Evolutionary conservation across 1,140 invertebrate species (phyloP), one percentile per base, ranked within the genome.

Genomic region (Achatina immaculata): DNA sequence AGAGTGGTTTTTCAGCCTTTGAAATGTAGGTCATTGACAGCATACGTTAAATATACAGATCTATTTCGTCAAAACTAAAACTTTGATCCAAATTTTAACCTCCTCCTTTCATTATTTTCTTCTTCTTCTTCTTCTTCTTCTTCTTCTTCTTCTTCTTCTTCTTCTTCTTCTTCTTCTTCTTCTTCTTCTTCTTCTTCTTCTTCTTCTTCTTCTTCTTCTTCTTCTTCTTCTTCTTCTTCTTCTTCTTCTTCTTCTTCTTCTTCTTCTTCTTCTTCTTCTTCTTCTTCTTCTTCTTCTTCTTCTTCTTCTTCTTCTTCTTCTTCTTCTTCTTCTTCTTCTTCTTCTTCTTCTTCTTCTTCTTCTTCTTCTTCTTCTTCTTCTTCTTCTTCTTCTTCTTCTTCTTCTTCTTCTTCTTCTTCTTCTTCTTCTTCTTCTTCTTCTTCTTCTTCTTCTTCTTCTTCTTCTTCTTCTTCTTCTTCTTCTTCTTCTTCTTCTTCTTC

Each of bases 401-500:
- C 24, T 36, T n/a, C 34, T 66, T n/a, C 62, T 66, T 66, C 62
- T 66, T 66, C 34, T 36, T 36, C 62, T 36, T 36, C 62, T 36
- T 36, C 62, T 36, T 36, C 62, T 36, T 36, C 62, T 36, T 36
- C 62, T 28, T 28, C 34, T 28, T 66, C n/a, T 66, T 66, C n/a
- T 66, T 66, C 24, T 66, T 28, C 34, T 36, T 36, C 34, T 66
- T 36, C 34, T n/a, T 28, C 62, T 28, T n/a, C 62, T 66, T 36
- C 62, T 66, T n/a, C n/a, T 66, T 28, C 24, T 66, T n/a, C n/a
- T 66, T 66, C 62, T 66, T 28, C 62, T 66, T 66, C 45, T 48
- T 48, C 45, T 48, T 48, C 45, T 48, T 48, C 45, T 48, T 48
- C 45, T 48, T 48, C 45, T 48, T 48, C 45, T 48, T 48, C 45